Evolutionary conservation across 2,797 vertebrate genomes (phyloP).

Genomic region (Myotis vivesi): DNA sequence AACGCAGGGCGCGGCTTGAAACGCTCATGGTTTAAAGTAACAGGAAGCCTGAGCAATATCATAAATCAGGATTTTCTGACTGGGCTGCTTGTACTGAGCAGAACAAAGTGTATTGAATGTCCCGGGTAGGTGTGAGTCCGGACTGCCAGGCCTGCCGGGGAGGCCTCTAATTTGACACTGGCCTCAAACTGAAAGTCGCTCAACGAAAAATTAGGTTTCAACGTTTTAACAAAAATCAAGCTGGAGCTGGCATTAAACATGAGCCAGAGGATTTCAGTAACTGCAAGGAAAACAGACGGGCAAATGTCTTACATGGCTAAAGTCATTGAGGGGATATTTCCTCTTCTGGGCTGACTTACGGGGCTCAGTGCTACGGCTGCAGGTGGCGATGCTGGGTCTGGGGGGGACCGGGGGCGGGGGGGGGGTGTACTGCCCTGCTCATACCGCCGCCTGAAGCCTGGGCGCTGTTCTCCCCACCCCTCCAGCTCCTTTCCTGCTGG

Average conservation of each 20-base stretch:
- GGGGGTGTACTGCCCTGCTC: background rate
- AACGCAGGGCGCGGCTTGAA: conserved; percentile 75
- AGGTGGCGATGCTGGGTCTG: background rate
- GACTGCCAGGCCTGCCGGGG: conserved; percentile 76
- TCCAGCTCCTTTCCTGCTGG: background rate
- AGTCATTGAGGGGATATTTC: background rate
- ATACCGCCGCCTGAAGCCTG: rapidly evolving
- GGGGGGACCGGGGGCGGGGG: too few species aligned
- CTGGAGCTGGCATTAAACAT: conserved; percentile 48
- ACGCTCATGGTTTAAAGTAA: conserved; percentile 80
- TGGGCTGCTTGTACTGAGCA: conserved; percentile 79
- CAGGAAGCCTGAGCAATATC: conserved; percentile 83
- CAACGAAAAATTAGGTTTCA: conserved; percentile 76
- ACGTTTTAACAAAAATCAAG: conserved; percentile 68
- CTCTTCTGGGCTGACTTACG: background rate
- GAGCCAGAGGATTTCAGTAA: conserved; percentile 72
- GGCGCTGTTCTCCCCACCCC: background rate
- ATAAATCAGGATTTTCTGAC: conserved; percentile 85
- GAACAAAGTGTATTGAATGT: conserved; percentile 83
- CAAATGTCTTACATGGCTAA: conserved; percentile 49
- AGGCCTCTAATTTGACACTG: conserved; percentile 73
- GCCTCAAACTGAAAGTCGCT: conserved; percentile 76
- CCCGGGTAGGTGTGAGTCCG: conserved; percentile 77
- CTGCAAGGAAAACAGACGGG: conserved; percentile 73
- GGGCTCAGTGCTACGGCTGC: background rate